Base-by-base conservation (phyloP, 2,888 invertebrate genomes). In the Cancer borealis region DNA sequence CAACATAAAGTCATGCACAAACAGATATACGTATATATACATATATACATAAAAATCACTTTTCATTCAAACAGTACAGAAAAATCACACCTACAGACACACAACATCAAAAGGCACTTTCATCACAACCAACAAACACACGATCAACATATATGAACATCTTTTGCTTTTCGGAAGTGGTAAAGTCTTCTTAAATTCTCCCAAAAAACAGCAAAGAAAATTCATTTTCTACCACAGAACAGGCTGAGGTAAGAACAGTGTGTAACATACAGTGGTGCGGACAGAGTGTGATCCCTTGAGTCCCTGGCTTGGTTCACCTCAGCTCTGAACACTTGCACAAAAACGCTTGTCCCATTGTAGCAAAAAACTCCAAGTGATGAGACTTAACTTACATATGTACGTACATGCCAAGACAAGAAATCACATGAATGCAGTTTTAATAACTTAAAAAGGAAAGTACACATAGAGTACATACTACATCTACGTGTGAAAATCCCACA, bases 11-110 rank as follows among this genome's bases (percentile, higher is more conserved):
- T 39, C 84, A 84, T 84, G 84, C 84, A 84, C 84, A 39, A 84
- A 30, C 3, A 39, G 39, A 39, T 39, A 39, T 39, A 39, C 39
- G 39, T 5, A 66, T 66, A 66, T 66, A 21, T 66, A 30, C 14
- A 84, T 84, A 39, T 39, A 30, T n/a, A 84, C n/a, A 84, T n/a
- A 12, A 30, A 84, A 84, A 17, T 39, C 1, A 14, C 21, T 84
- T 17, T 6, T 39, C 84, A 84, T 84, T 84, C 84, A 84, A 84
- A 14, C 84, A 26, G 26, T 39, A 84, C 84, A 30, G 39, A 84
- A 84, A 84, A 84, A 84, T 84, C 84, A 84, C 84, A 84, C 84
- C 39, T 84, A 84, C 84, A 39, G 14, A 84, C 84, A 84, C 84
- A 84, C 84, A 39, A 84, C 84, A 84, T 17, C 84, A 39, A 84